These are phyloP conservation scores for Aurelia aurita DNA, from an alignment of 30 jellyfish, hydroid and myxozoan species.

Conservation along the genomic window DNA sequence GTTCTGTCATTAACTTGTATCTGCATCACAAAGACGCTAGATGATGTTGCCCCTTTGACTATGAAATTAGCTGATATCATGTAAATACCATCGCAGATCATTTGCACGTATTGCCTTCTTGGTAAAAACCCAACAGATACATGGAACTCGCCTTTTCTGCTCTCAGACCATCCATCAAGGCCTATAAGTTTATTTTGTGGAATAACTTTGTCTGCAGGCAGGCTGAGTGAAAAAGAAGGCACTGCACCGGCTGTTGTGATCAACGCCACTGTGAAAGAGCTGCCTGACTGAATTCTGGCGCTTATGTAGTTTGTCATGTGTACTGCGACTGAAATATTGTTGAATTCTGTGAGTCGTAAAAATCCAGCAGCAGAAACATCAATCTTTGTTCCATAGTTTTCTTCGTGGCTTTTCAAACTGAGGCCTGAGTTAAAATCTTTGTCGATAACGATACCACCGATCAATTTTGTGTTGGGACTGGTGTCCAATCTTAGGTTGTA, in stretches of 20 bases:
- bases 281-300: constrained; percentile 19
- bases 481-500: constrained; percentile 44
- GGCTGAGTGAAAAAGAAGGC: constrained; percentile 55
- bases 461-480: neutral
- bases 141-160: constrained; percentile 51
- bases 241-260: constrained; percentile 65
- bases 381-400: neutral
- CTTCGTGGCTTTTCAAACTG: constrained; percentile 15
- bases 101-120: constrained; percentile 52
- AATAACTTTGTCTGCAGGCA: neutral
- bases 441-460: constrained; percentile 49
- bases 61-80: constrained; percentile 39
- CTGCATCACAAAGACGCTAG: constrained; percentile 13
- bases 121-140: constrained; percentile 54
- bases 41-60: neutral
- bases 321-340: constrained; percentile 28
- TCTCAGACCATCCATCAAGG: constrained; percentile 36
- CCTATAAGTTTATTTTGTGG: neutral
- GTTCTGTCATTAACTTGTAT: constrained; percentile 1
- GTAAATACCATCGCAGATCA: constrained; percentile 67
- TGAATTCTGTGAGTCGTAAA: constrained; percentile 48
- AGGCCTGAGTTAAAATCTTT: constrained; percentile 15
- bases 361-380: constrained; percentile 46
- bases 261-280: constrained; percentile 54
- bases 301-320: neutral